Conservation (phyloP, 53 echinoderm and acorn worm genomes). For the Apostichopus leukothele region DNA sequence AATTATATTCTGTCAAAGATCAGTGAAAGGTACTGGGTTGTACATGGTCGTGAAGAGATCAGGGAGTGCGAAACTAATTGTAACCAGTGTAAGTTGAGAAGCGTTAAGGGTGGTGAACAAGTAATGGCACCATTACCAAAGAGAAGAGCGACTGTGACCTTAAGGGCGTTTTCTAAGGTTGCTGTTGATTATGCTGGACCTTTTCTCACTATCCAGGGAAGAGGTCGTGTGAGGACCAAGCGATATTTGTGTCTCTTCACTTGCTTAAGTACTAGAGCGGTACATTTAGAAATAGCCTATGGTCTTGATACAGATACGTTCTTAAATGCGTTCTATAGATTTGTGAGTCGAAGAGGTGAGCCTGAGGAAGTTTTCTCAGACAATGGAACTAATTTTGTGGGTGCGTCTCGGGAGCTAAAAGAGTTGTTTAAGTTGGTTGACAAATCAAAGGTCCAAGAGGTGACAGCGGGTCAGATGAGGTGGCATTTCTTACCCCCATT, state of each 20-base stretch:
- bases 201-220: conserved; percentile 27
- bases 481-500: conserved; percentile 9
- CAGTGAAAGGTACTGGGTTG: conserved; percentile 26
- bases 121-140: neutral
- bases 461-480: conserved; percentile 25
- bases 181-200: conserved; percentile 53
- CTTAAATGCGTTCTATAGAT: conserved; percentile 39
- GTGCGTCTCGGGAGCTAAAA: neutral
- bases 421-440: neutral
- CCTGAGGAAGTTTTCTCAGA: neutral
- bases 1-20: conserved; percentile 39
- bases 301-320: conserved; percentile 49
- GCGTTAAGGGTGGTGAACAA: neutral
- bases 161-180: neutral
- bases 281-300: conserved; percentile 39
- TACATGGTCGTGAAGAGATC: conserved; percentile 16
- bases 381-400: neutral
- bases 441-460: conserved; percentile 6
- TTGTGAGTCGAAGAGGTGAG: conserved; percentile 40
- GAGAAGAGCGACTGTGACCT: neutral
- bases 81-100: conserved; percentile 21
- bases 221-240: neutral
- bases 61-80: conserved; percentile 34
- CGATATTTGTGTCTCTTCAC: conserved; percentile 35
- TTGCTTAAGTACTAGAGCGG: conserved; percentile 19